These are phyloP conservation scores for Lycocerus yunnanus DNA, from an alignment of 2,888 invertebrate species.

Conservation along the genomic window DNA sequence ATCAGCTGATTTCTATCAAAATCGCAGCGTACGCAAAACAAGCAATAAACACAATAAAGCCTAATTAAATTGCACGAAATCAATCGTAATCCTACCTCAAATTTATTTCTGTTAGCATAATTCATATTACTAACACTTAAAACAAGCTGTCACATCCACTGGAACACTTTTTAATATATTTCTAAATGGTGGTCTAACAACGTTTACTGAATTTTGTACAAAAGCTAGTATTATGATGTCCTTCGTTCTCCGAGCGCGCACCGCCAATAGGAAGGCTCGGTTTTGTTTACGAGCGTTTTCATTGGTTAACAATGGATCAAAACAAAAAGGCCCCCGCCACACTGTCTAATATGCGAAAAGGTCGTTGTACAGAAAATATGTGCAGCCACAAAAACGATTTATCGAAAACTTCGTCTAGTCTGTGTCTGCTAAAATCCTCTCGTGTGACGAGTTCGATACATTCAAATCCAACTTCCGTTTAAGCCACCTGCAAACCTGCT, in stretches of 20 bases:
- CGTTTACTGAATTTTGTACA: constrained; percentile 34
- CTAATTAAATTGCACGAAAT: constrained; percentile 2
- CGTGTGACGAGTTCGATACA: constrained; percentile 5
- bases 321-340: constrained; percentile 49
- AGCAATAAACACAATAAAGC: constrained; percentile 17
- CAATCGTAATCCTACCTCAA: constrained; percentile 59
- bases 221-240: constrained; percentile 35
- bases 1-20: constrained; percentile 67
- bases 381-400: constrained; percentile 29
- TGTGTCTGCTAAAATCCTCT: constrained; percentile 20
- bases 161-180: constrained; percentile 25
- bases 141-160: constrained; percentile 35
- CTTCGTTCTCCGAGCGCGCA: constrained; percentile 40
- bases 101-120: constrained; percentile 68
- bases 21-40: constrained; percentile 37
- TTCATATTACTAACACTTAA: constrained; percentile 58
- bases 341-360: constrained; percentile 39
- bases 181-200: constrained; percentile 13
- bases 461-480: constrained; percentile 17
- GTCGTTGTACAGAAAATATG: constrained; percentile 46
- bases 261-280: constrained; percentile 40
- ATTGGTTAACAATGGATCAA: constrained; percentile 43
- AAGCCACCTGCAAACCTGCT: neutral
- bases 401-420: constrained; percentile 35
- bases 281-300: constrained; percentile 50